Percentiles rank a stretch among this genome's conserved stretches.
Conservation (phyloP, 2,113 vertebrate genomes). For the Trichomycterus rosablanca region DNA sequence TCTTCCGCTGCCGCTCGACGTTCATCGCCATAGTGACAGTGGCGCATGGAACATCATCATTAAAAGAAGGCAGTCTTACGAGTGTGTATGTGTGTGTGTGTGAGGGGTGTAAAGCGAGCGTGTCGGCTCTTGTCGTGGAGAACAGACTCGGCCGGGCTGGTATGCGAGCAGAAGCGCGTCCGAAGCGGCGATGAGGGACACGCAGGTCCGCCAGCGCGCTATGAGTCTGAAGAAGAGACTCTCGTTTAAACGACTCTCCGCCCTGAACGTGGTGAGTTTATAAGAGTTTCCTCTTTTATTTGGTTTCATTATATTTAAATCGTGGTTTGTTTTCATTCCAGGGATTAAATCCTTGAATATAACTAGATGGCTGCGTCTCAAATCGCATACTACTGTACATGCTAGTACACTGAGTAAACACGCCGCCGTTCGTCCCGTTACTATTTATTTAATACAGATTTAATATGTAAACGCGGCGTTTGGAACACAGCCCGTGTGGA, state of each 20-base stretch:
- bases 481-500: no score
- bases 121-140: constrained; percentile 39
- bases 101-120: constrained; percentile 15
- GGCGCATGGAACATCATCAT: constrained; percentile 62
- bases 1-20: constrained; percentile 51
- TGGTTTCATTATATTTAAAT: background rate
- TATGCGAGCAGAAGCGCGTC: constrained; percentile 11
- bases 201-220: background rate
- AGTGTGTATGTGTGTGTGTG: constrained; percentile 35
- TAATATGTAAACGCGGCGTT: no score
- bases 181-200: constrained; percentile 49
- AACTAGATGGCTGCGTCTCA: no score
- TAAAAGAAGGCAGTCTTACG: constrained; percentile 45
- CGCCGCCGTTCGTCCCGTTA: no score
- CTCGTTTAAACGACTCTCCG: constrained; percentile 72
- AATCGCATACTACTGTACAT: no score
- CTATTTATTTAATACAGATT: no score
- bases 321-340: no score
- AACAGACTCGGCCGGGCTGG: constrained; percentile 32
- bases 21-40: constrained; percentile 33
- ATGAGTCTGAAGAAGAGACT: constrained; percentile 76
- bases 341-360: no score
- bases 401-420: no score
- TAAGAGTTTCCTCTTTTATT: background rate
- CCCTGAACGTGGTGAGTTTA: constrained; percentile 67